phyloP scores from a whole-genome alignment of 1,140 invertebrate species.

The Drosophila mauritiana region DNA sequence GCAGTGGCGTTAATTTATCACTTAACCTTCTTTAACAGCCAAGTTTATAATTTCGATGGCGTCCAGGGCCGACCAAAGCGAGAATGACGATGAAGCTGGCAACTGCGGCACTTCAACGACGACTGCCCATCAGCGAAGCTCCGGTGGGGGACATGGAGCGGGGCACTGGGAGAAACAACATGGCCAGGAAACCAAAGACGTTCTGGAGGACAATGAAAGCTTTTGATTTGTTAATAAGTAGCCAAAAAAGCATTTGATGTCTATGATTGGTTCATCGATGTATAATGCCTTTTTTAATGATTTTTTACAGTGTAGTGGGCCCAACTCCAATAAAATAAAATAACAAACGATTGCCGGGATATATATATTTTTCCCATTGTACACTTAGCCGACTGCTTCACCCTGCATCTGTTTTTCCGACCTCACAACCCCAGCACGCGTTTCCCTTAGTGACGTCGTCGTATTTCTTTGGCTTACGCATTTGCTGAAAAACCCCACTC shows the following conservation, averaged over 20 bases:
- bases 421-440: constrained; percentile 16
- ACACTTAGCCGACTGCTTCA: constrained; percentile 55
- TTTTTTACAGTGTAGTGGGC: constrained; percentile 10
- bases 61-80: constrained; percentile 41
- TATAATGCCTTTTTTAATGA: too few species aligned
- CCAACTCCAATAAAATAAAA: constrained; percentile 68
- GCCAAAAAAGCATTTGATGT: too few species aligned
- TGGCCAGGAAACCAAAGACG: not conserved
- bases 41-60: constrained; percentile 78
- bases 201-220: too few species aligned
- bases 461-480: constrained; percentile 72
- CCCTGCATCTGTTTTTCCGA: constrained; percentile 28
- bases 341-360: constrained; percentile 59
- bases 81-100: constrained; percentile 46
- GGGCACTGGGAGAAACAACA: not conserved
- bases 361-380: constrained; percentile 67
- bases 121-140: constrained; percentile 71
- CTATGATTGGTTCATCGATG: too few species aligned
- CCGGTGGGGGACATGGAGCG: constrained; percentile 14
- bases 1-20: constrained; percentile 76
- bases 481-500: constrained; percentile 13
- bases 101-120: constrained; percentile 71
- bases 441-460: constrained; percentile 56
- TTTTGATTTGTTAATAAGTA: too few species aligned
- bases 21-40: constrained; percentile 80